These are phyloP conservation scores for Pangasius macronema DNA, from an alignment of 2,797 vertebrate species.

Conservation along the genomic window DNA sequence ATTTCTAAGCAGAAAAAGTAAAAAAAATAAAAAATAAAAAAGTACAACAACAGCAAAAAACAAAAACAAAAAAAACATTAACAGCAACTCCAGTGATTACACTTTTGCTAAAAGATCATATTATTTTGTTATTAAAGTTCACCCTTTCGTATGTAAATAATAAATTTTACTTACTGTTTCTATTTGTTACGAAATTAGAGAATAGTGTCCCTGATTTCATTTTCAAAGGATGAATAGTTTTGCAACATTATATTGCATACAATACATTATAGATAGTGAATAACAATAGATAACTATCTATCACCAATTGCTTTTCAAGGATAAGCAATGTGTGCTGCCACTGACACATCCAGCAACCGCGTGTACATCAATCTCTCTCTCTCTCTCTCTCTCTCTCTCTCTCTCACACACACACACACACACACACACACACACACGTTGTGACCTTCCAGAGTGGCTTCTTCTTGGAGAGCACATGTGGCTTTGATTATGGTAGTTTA, in stretches of 20 bases:
- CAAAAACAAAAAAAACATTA: background rate
- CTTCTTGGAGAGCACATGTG: slow-evolving; percentile 68
- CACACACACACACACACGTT: background rate
- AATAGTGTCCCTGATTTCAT: no score
- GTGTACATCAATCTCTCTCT: background rate
- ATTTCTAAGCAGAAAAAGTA: background rate
- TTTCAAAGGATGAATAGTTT: background rate
- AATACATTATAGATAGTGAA: background rate
- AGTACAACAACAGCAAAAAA: background rate
- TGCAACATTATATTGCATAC: background rate
- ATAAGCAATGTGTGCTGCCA: background rate
- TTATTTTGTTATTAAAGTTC: background rate
- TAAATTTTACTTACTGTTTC: no score
- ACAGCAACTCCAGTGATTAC: background rate
- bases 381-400: background rate
- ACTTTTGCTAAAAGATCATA: background rate
- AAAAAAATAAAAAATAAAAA: background rate
- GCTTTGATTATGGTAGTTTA: slow-evolving; percentile 74
- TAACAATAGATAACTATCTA: background rate
- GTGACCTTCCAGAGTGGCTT: slow-evolving; percentile 52
- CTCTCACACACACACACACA: background rate
- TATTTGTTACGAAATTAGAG: no score
- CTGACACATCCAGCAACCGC: background rate
- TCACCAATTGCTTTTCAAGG: background rate
- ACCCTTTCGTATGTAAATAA: no score